Conservation (phyloP, 2,888 invertebrate genomes). For the Bursaphelenchus okinawaensis region DNA sequence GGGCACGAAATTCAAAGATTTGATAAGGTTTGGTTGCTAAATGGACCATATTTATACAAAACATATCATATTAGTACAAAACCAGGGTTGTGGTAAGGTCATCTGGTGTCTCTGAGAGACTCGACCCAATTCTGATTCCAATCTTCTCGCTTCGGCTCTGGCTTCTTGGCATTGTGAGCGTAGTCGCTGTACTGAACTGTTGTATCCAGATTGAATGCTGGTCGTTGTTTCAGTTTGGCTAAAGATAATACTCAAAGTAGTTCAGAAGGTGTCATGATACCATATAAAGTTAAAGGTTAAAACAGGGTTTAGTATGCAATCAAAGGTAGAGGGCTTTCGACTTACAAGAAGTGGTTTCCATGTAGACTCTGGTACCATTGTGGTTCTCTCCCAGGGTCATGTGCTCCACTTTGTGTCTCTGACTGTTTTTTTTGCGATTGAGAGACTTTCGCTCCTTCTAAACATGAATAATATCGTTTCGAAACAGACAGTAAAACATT, state of each 20-base stretch:
- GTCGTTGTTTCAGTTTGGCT: slow-evolving; percentile 17
- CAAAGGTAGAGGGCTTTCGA: no score
- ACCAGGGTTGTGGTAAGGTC: not conserved
- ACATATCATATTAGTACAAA: no score
- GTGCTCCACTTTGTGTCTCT: not conserved
- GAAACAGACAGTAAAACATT: no score
- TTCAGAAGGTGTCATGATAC: not conserved
- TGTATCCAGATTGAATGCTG: slow-evolving; percentile 31
- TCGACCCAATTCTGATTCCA: not conserved
- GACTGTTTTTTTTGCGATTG: not conserved
- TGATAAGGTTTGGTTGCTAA: no score
- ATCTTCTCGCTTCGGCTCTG: not conserved
- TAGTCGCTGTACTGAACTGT: slow-evolving; percentile 46
- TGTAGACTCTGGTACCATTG: not conserved
- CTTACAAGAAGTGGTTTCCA: not conserved
- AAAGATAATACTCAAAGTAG: not conserved
- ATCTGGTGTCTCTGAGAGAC: not conserved
- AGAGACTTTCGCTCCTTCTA: not conserved
- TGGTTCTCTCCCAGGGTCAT: not conserved
- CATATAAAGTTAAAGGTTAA: not conserved
- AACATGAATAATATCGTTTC: no score
- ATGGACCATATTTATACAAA: no score
- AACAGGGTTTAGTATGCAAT: not conserved
- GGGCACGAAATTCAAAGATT: no score
- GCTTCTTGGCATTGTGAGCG: slow-evolving; percentile 27